These are phyloP conservation scores for Pachydiplax longipennis DNA, from an alignment of 2,888 invertebrate species.

Conservation along the genomic window DNA sequence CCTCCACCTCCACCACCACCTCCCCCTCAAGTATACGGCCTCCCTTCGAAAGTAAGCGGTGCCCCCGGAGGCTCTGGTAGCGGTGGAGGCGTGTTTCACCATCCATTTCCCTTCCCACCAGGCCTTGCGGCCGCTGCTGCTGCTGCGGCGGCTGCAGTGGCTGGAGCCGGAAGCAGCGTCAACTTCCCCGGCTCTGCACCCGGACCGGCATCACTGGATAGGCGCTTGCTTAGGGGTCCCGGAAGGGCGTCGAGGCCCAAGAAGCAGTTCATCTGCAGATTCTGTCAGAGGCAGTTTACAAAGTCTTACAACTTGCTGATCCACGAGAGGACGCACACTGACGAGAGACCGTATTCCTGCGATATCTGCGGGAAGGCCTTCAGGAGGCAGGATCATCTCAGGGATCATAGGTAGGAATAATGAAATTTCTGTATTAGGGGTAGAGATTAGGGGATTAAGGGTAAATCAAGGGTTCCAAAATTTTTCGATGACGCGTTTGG, in stretches of 20 bases:
- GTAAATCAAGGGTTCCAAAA: background rate
- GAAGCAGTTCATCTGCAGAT: slow-evolving; percentile 98
- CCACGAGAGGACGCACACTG: slow-evolving; percentile 97
- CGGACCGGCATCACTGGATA: slow-evolving; percentile 47
- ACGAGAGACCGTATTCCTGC: slow-evolving; percentile 96
- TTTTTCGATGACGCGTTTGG: too few relatives aligned
- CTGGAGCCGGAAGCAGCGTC: slow-evolving; percentile 68
- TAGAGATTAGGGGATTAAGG: background rate
- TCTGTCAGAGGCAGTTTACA: slow-evolving; percentile 97
- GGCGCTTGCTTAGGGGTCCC: slow-evolving; percentile 60
- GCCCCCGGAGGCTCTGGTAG: slow-evolving; percentile 62
- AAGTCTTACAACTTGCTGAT: slow-evolving; percentile 97
- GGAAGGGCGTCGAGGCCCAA: slow-evolving; percentile 89
- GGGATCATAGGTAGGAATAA: slow-evolving; percentile 88
- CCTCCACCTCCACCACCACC: slow-evolving; percentile 63
- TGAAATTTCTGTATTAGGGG: background rate
- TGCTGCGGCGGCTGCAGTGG: slow-evolving; percentile 72
- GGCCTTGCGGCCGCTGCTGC: slow-evolving; percentile 73
- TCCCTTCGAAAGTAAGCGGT: slow-evolving; percentile 71
- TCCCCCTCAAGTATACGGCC: slow-evolving; percentile 61
- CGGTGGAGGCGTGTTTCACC: slow-evolving; percentile 46
- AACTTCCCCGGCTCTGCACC: slow-evolving; percentile 59
- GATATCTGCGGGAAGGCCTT: slow-evolving; percentile 98
- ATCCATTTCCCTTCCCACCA: slow-evolving; percentile 54
- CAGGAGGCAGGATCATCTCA: slow-evolving; percentile 92